Conservation (phyloP, 2,797 vertebrate species). For the Kryptolebias ocellatus region DNA sequence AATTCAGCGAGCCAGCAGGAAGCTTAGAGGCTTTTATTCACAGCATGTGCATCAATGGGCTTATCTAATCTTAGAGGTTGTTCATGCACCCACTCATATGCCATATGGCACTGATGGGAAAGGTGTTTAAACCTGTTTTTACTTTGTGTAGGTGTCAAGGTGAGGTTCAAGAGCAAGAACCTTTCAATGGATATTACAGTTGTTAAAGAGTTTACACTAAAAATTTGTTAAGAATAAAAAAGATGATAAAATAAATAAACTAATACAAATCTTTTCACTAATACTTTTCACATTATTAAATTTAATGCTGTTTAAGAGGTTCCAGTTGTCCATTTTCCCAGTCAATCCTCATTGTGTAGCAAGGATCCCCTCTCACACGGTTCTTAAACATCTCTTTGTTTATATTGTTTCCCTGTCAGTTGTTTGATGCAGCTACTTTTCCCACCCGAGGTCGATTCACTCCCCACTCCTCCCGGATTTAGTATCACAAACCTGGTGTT, state of each 20-base stretch:
- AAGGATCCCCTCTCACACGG: constrained; percentile 38
- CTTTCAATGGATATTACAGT: background rate
- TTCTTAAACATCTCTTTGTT: constrained; percentile 32
- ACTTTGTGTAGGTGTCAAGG: constrained; percentile 17
- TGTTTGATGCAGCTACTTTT: constrained; percentile 54
- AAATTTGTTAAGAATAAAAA: background rate
- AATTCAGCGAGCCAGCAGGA: constrained; percentile 54
- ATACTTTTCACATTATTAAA: too few species aligned
- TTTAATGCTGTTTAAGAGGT: background rate
- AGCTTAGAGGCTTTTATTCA: constrained; percentile 66
- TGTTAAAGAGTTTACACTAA: background rate
- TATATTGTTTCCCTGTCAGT: constrained; percentile 38
- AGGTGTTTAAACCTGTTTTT: constrained; percentile 42
- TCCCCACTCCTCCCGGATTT: constrained; percentile 54
- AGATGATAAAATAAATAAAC: too few species aligned
- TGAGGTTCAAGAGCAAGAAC: background rate
- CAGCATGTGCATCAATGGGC: constrained; percentile 63
- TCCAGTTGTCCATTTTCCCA: constrained; percentile 39
- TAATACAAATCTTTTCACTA: too few species aligned
- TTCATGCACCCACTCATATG: constrained; percentile 51
- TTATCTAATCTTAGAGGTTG: constrained; percentile 55
- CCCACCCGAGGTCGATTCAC: constrained; percentile 47
- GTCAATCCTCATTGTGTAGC: background rate
- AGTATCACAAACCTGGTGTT: constrained; percentile 56
- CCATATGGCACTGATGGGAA: constrained; percentile 17